phyloP scores from a whole-genome alignment of 1,140 invertebrate genomes.

The Drosophila sp. region DNA sequence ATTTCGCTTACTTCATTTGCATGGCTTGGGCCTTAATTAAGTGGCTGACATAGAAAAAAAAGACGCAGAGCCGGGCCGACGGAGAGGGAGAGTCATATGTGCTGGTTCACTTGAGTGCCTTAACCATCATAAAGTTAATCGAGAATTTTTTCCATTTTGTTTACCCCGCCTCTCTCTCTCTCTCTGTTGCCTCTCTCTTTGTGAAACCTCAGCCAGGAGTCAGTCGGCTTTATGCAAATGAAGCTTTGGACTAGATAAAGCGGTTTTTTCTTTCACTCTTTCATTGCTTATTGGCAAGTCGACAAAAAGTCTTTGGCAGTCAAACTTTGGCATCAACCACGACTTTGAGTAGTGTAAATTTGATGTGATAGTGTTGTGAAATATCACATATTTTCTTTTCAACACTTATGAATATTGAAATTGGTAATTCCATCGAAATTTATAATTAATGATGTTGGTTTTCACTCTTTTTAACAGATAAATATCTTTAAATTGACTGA shows the following conservation, averaged over 20 bases:
- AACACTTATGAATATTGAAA: neutral
- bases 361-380: neutral
- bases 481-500: too few relatives aligned
- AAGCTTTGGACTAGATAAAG: slow-evolving; percentile 62
- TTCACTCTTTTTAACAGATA: too few relatives aligned
- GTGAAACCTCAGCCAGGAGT: slow-evolving; percentile 49
- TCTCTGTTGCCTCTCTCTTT: neutral
- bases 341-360: slow-evolving; percentile 1
- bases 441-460: neutral
- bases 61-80: neutral
- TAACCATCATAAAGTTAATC: slow-evolving; percentile 70
- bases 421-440: neutral
- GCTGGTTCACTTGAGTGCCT: slow-evolving; percentile 57
- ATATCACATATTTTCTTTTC: neutral
- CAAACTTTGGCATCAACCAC: slow-evolving; percentile 25
- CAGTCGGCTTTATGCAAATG: slow-evolving; percentile 76
- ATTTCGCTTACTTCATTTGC: slow-evolving; percentile 65
- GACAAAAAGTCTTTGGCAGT: slow-evolving; percentile 59
- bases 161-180: neutral
- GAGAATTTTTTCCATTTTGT: slow-evolving; percentile 56
- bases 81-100: slow-evolving; percentile 52
- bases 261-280: slow-evolving; percentile 40
- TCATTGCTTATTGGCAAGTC: slow-evolving; percentile 67
- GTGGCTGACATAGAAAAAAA: slow-evolving; percentile 43
- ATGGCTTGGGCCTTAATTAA: slow-evolving; percentile 72